phyloP scores from a whole-genome alignment of 1,140 invertebrate genomes.

The Drosophila kurseongensis region DNA sequence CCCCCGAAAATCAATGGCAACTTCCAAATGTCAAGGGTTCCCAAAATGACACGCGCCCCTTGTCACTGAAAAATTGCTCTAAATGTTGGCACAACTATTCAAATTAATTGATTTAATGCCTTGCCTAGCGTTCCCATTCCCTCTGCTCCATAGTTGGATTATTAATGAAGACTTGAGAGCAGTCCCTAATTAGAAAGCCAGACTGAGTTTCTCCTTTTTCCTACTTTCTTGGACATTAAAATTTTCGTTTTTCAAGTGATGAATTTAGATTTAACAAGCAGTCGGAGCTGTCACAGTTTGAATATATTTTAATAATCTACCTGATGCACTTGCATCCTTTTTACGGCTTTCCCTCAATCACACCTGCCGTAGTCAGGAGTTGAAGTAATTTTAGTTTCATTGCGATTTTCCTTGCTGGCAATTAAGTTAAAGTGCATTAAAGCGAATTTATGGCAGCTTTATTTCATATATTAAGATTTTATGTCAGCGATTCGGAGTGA shows the following conservation, averaged over 20 bases:
- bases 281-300: neutral
- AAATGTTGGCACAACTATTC: conserved; percentile 80
- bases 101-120: conserved; percentile 81
- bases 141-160: conserved; percentile 33
- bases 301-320: conserved; percentile 78
- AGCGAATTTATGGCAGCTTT: conserved; percentile 82
- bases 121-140: conserved; percentile 5
- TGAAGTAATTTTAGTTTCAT: conserved; percentile 71
- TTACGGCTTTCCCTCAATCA: conserved; percentile 49
- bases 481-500: conserved; percentile 34
- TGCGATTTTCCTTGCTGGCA: conserved; percentile 65
- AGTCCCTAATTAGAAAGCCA: conserved; percentile 72
- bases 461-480: conserved; percentile 84
- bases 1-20: conserved; percentile 16
- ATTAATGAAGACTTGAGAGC: conserved; percentile 76
- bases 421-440: conserved; percentile 83
- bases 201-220: neutral
- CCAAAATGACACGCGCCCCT: conserved; percentile 21
- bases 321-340: conserved; percentile 56
- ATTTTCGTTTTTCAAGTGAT: conserved; percentile 65
- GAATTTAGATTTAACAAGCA: conserved; percentile 44
- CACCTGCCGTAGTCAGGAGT: conserved; percentile 48
- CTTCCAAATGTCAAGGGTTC: conserved; percentile 43
- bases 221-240: conserved; percentile 30
- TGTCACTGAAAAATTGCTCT: conserved; percentile 72